phyloP scores from a whole-genome alignment of 2,797 vertebrate species.

The Notolabrus celidotus region DNA sequence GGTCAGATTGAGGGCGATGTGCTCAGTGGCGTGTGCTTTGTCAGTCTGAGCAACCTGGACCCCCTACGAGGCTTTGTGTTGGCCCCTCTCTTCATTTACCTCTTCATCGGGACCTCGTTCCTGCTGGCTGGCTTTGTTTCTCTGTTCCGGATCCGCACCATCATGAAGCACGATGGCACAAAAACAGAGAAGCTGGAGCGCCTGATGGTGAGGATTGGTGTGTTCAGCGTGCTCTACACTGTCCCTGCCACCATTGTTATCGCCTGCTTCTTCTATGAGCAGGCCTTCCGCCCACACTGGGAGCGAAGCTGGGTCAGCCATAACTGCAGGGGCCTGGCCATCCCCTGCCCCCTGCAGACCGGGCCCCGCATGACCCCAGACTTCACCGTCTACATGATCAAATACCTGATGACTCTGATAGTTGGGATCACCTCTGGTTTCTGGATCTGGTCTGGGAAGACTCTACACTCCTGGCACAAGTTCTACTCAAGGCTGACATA shows the following conservation, averaged over 20 bases:
- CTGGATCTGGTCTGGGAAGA: constrained; percentile 99
- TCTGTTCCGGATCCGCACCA: constrained; percentile 96
- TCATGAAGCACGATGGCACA: constrained; percentile 98
- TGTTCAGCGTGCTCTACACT: constrained; percentile 97
- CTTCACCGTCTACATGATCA: constrained; percentile 99
- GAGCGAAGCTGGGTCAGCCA: constrained; percentile 95
- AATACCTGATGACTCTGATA: constrained; percentile 99
- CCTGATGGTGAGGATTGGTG: constrained; percentile 96
- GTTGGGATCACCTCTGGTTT: constrained; percentile 98
- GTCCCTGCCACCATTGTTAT: constrained; percentile 97
- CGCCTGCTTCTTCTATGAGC: constrained; percentile 98
- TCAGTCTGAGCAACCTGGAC: constrained; percentile 93
- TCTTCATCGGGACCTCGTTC: constrained; percentile 98
- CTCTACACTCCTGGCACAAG: constrained; percentile 97
- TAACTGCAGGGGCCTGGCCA: constrained; percentile 94
- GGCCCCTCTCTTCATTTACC: constrained; percentile 96
- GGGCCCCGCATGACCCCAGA: constrained; percentile 93
- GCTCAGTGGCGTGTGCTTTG: constrained; percentile 95
- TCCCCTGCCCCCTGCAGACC: constrained; percentile 91
- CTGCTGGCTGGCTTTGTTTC: constrained; percentile 96
- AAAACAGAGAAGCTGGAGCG: constrained; percentile 98
- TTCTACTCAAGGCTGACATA: constrained; percentile 95
- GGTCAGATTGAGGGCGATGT: constrained; percentile 96
- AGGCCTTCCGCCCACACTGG: constrained; percentile 96
- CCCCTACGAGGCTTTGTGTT: constrained; percentile 94